These are phyloP conservation scores for Loris lydekkerianus DNA, from an alignment of 2,797 vertebrate species.

Conservation along the genomic window DNA sequence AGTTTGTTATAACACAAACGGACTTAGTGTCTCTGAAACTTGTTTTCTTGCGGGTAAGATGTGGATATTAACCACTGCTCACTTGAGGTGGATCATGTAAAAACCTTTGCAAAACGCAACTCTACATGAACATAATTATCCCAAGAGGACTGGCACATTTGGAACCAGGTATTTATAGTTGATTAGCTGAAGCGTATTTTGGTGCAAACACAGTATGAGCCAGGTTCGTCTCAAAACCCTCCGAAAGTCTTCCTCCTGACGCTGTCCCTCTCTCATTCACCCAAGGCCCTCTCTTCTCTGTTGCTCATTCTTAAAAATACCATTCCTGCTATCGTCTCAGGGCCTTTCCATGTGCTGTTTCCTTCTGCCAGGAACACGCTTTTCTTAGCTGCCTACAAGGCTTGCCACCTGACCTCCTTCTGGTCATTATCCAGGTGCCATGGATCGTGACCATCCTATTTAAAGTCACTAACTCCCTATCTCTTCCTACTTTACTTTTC, in stretches of 20 bases:
- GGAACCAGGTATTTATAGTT: not conserved
- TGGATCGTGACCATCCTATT: not conserved
- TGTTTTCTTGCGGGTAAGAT: not conserved
- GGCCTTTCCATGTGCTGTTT: not conserved
- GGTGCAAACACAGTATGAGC: not conserved
- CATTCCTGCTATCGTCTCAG: too few relatives aligned
- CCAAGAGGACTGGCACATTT: not conserved
- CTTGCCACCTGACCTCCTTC: not conserved
- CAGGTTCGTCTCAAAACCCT: slow-evolving; percentile 21
- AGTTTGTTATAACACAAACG: not conserved
- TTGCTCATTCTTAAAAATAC: not conserved
- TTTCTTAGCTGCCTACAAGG: not conserved
- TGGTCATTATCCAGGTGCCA: not conserved
- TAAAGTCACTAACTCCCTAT: not conserved
- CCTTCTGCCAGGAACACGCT: not conserved
- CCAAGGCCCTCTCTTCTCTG: too few relatives aligned
- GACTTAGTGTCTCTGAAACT: not conserved
- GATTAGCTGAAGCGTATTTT: not conserved
- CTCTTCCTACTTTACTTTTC: not conserved
- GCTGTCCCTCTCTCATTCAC: not conserved
- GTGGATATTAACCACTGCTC: not conserved
- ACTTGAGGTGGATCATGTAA: not conserved
- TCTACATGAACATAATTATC: not conserved
- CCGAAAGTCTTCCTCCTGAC: not conserved
- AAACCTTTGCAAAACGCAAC: not conserved